A percentile compares a stretch with the other conserved stretches of the same genome.
Evolutionary conservation across 2,113 vertebrate species (phyloP).

Genomic region (Spea bombifrons): DNA sequence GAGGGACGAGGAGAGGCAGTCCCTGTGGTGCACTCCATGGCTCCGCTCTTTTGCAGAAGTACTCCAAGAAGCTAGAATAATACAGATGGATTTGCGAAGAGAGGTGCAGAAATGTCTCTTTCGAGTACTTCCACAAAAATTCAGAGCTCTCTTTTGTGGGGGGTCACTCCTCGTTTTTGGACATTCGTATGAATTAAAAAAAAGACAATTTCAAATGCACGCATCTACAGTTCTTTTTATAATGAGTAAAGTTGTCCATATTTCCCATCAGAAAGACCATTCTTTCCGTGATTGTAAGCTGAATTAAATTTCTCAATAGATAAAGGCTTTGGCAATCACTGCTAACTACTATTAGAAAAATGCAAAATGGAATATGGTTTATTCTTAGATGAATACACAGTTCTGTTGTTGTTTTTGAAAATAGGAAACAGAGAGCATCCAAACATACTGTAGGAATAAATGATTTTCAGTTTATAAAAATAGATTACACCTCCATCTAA

Average conservation of each 20-base stretch:
- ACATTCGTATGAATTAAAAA: no score
- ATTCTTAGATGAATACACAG: background rate
- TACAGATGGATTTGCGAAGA: no score
- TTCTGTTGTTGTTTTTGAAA: background rate
- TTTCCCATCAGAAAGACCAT: background rate
- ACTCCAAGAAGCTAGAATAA: no score
- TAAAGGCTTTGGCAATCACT: background rate
- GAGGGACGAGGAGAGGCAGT: no score
- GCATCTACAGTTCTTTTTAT: no score
- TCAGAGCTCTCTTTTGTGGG: no score
- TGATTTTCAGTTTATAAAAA: background rate
- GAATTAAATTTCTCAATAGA: background rate
- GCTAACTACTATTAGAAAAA: background rate
- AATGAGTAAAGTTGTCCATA: background rate
- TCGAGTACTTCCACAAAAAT: no score
- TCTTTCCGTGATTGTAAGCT: background rate
- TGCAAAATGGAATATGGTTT: background rate
- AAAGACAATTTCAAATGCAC: no score
- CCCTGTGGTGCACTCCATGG: no score
- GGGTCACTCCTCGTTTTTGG: no score
- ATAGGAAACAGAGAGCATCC: background rate
- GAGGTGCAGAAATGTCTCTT: no score
- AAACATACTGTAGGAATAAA: background rate
- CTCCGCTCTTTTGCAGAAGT: no score
- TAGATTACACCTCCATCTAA: background rate